Conservation (phyloP, 2,797 vertebrate species). For the Mionectes olivaceus region DNA sequence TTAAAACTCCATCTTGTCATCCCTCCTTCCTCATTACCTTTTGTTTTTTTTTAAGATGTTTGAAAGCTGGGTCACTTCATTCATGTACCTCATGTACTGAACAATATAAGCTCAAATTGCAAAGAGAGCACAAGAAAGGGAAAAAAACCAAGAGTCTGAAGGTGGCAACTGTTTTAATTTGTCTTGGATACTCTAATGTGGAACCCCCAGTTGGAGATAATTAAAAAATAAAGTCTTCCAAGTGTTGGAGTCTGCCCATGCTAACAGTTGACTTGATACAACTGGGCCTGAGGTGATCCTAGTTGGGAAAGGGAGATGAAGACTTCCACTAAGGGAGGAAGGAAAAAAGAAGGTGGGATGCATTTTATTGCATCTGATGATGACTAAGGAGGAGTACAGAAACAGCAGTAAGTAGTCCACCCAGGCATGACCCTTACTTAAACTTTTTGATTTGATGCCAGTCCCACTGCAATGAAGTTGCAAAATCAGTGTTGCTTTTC, state of each 20-base stretch:
- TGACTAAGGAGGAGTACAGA: not conserved
- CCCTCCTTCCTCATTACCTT: not conserved
- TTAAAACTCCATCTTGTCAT: not conserved
- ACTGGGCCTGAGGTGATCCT: not conserved
- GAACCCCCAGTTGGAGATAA: not conserved
- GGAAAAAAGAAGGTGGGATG: not conserved
- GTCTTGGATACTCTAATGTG: not conserved
- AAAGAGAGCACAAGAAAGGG: not conserved
- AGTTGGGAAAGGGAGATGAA: not conserved
- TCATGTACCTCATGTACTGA: not conserved
- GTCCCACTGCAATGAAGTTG: not conserved
- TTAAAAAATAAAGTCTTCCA: slow-evolving; percentile 5
- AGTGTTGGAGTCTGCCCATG: not conserved
- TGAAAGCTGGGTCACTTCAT: not conserved
- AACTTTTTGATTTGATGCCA: not conserved
- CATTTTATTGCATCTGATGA: not conserved
- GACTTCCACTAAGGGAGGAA: not conserved
- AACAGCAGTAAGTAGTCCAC: not conserved
- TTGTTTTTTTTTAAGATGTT: not conserved
- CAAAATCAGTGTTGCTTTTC: not conserved
- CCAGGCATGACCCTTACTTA: not conserved
- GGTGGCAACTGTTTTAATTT: not conserved
- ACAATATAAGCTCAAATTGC: not conserved
- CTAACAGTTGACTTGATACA: not conserved
- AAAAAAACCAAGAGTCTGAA: not conserved